Evolutionary conservation across 1,140 invertebrate genomes (phyloP), one percentile per base, ranked within the genome.

Genomic region (Heliothis virescens): DNA sequence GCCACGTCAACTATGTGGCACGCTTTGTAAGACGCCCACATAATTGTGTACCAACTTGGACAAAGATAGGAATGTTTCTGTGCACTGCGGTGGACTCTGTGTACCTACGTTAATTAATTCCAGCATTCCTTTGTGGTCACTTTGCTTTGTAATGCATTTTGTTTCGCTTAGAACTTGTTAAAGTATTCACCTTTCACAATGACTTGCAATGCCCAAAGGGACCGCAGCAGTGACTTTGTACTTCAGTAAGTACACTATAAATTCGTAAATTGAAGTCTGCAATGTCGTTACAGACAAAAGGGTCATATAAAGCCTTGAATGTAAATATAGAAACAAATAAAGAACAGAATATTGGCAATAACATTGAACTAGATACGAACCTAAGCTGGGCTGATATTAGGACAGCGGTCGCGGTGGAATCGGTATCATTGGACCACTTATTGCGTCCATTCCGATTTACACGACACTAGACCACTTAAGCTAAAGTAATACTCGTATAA

Each of bases 61-160:
- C 41, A 48, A 65, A 48, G 63, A 67, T 48, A 48, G 63, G 63
- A 67, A 67, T 67, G 63, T 48, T 48, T 48, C 34, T 67, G 34
- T 67, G 3, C 34, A 67, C 41, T 60, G 57, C 55, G 55, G 55
- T 21, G 55, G 55, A 59, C 12, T 26, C 26, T 21, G 16, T 26
- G 21, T 16, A 3, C 62, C 15, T n/a, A 16, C 63, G 12, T n/a
- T 41, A 48, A 65, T 65, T 48, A 48, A 67, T 16, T 18, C 63
- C 15, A 12, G 48, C 41, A 18, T 18, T 67, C 41, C 16, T 67
- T 18, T 18, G 15, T 13, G 18, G 55, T 67, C 34, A 48, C 63
- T 18, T 12, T 9, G 34, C 34, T 41, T 41, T 65, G 34, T 16
- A 41, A 67, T 48, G 16, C 34, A 41, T 1, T 41, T 41, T 41